Evolutionary conservation across 2,888 invertebrate species (phyloP).

Genomic region (Ptycholaimellus sp.): DNA sequence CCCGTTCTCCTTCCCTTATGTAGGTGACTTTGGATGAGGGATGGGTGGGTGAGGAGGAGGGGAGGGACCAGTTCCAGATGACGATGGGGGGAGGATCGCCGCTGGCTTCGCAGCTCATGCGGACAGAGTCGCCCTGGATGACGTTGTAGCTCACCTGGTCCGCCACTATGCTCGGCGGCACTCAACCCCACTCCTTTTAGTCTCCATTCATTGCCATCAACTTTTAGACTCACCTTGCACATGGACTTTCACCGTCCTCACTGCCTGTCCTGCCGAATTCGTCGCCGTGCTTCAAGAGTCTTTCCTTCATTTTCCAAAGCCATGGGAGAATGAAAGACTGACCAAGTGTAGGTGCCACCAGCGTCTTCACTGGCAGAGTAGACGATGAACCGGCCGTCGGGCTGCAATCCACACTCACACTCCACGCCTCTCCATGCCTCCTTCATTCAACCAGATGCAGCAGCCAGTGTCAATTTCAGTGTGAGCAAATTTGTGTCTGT

Average conservation of each 20-base stretch:
- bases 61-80: conserved; percentile 15
- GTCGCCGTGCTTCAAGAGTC: no score
- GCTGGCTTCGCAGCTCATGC: conserved; percentile 16
- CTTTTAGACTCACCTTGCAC: conserved; percentile 3
- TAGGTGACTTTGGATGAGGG: not conserved
- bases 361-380: not conserved
- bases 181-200: not conserved
- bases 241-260: conserved; percentile 9
- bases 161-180: conserved; percentile 14
- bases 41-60: no score
- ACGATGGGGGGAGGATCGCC: conserved; percentile 17
- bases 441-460: no score
- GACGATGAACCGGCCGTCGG: conserved; percentile 4
- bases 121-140: conserved; percentile 14
- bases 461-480: no score
- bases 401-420: no score
- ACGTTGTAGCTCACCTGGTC: conserved; percentile 19
- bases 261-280: conserved; percentile 26
- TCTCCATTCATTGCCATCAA: not conserved
- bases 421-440: no score
- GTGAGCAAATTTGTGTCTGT: no score
- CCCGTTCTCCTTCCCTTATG: conserved; percentile 5
- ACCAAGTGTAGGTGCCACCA: conserved; percentile 30
- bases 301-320: no score
- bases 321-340: no score